phyloP scores from a whole-genome alignment of 1,140 invertebrate species.

The Magallana angulata region DNA sequence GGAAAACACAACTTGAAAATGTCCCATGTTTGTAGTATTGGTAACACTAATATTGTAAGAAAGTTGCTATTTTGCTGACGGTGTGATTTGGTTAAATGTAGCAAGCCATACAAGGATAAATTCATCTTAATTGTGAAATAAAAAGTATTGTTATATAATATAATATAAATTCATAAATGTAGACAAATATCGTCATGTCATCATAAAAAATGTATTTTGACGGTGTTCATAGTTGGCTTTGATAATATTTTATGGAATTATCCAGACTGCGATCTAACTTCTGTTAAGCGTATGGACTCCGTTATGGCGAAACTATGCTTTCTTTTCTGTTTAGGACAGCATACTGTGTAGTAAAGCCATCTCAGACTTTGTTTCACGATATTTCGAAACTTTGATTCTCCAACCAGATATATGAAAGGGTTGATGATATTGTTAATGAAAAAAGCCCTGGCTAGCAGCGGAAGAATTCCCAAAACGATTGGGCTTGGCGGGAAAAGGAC shows the following conservation, averaged over 20 bases:
- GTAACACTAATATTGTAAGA: no score
- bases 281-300: slow-evolving; percentile 9
- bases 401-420: slow-evolving; percentile 47
- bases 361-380: slow-evolving; percentile 12
- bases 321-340: slow-evolving; percentile 11
- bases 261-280: background rate
- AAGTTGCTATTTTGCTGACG: no score
- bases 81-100: no score
- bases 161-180: no score
- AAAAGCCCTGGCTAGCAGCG: slow-evolving; percentile 41
- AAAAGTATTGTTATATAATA: no score
- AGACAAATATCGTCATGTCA: no score
- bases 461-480: slow-evolving; percentile 33
- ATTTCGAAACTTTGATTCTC: slow-evolving; percentile 45
- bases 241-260: background rate
- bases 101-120: no score
- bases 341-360: slow-evolving; percentile 25
- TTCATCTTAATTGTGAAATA: no score
- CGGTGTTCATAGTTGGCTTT: background rate
- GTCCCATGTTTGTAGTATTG: no score
- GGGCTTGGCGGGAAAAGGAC: slow-evolving; percentile 33
- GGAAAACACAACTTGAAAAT: no score
- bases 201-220: slow-evolving; percentile 7
- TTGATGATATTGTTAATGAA: slow-evolving; percentile 54
- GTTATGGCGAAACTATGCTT: slow-evolving; percentile 12